These are phyloP conservation scores for Barypeithes pellucidus DNA, from an alignment of 2,888 invertebrate species.

Conservation along the genomic window DNA sequence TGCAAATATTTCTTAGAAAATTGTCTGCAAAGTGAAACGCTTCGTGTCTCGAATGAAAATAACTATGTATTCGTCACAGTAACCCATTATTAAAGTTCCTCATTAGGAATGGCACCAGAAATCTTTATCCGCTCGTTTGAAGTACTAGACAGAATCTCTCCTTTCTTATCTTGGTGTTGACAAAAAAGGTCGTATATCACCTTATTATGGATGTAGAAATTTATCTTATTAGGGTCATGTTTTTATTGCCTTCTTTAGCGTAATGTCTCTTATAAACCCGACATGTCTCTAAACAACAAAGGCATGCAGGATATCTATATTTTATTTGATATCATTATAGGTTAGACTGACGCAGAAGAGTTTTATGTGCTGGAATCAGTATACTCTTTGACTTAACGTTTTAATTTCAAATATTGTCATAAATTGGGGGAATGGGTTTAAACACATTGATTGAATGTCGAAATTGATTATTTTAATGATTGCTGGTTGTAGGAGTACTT, in stretches of 20 bases:
- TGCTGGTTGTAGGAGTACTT: too few relatives aligned
- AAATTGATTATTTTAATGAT: too few relatives aligned
- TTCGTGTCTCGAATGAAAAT: not conserved
- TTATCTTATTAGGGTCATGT: conserved; percentile 20
- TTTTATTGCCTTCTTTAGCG: not conserved
- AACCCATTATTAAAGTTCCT: conserved; percentile 1
- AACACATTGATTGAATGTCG: too few relatives aligned
- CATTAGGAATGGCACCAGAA: conserved; percentile 29
- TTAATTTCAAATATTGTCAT: too few relatives aligned
- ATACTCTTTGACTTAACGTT: too few relatives aligned
- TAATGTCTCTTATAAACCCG: not conserved
- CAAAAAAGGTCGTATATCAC: conserved; percentile 21
- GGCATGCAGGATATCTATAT: not conserved
- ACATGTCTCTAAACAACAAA: not conserved
- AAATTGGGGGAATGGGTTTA: too few relatives aligned
- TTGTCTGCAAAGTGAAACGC: conserved; percentile 9
- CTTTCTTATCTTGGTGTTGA: conserved; percentile 15
- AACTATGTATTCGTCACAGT: conserved; percentile 11
- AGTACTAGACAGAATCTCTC: conserved; percentile 12
- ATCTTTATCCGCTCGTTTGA: conserved; percentile 16
- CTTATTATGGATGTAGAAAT: conserved; percentile 18
- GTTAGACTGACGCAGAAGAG: not conserved
- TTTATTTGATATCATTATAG: not conserved
- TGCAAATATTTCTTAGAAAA: conserved; percentile 7
- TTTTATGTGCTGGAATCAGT: too few relatives aligned